Base-by-base conservation (phyloP, 1,140 invertebrate genomes). In the Drosophila dunni region DNA sequence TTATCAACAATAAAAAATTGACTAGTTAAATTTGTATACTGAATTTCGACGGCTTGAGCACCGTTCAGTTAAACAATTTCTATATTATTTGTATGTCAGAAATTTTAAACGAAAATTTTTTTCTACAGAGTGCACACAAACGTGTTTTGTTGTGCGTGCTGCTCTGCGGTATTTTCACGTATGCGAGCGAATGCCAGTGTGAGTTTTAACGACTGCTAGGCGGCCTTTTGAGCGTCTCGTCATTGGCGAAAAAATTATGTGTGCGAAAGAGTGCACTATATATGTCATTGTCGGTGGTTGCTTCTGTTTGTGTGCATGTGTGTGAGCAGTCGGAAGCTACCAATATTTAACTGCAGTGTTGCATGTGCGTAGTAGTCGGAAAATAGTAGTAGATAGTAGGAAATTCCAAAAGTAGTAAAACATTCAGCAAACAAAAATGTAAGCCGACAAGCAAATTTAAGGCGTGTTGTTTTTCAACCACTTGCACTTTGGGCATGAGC, bases 1-100 rank as follows among this genome's bases (percentile, higher is more conserved):
- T 89, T 84, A 90, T 89, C 84, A 90, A 89, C 84, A 78, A 89
- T 90, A 84, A 90, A 90, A 75, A 84, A 90, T 90, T 90, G 84
- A 89, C 84, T 89, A 89, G 67, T 84, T 78, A 81, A 84, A 75
- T 89, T 81, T 89, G 70, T 89, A 84, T 89, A 76, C 78, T 75
- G 85, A 89, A 89, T 89, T 89, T 90, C 84, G 84, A 89, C 84
- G 84, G 78, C 68, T 88, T 58, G 17, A 64, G 65, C 85, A 75
- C 75, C 78, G 84, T 81, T 81, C 68, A 81, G 78, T 84, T 53
- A 71, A 88, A 83, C 73, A 89, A 89, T 77, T 83, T 84, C 40
- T 79, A 65, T 48, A 56, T 57, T 75, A 62, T 36, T 64, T 63
- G 51, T 74, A 51, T 79, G 58, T 70, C 64, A 73, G 65, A 72